phyloP scores from a whole-genome alignment of 1,140 invertebrate genomes.

The Drosophila kikkawai region DNA sequence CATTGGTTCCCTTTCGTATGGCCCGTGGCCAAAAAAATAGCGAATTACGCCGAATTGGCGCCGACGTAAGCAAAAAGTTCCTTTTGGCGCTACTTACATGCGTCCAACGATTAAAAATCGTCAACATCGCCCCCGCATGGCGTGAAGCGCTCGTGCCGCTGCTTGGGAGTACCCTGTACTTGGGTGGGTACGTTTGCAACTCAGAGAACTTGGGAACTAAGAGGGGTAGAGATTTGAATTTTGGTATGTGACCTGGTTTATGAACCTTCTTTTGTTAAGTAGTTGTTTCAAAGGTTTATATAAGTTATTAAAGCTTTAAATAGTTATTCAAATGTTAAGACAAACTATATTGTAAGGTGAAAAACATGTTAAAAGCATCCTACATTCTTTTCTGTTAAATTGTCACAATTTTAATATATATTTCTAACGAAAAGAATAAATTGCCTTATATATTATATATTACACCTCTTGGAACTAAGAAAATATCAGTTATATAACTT shows the following conservation, averaged over 20 bases:
- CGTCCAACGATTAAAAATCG: slow-evolving; percentile 45
- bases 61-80: slow-evolving; percentile 34
- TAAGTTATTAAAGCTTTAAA: fast-evolving
- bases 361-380: neutral
- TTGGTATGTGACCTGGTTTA: slow-evolving; percentile 3
- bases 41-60: slow-evolving; percentile 44
- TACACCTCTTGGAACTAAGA: neutral
- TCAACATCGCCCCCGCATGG: slow-evolving; percentile 63
- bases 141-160: slow-evolving; percentile 41
- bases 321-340: too few species aligned
- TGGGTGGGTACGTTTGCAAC: neutral
- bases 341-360: too few species aligned
- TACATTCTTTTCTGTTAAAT: neutral
- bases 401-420: neutral
- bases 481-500: too few species aligned
- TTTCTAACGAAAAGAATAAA: too few species aligned
- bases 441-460: neutral
- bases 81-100: slow-evolving; percentile 59
- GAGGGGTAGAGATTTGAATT: neutral
- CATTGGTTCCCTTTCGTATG: slow-evolving; percentile 25
- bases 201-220: slow-evolving; percentile 8
- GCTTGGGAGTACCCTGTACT: slow-evolving; percentile 6
- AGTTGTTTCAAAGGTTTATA: neutral
- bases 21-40: slow-evolving; percentile 49
- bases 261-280: neutral